Evolutionary conservation across 2,888 invertebrate genomes (phyloP).

Genomic region (Fragum sueziense): DNA sequence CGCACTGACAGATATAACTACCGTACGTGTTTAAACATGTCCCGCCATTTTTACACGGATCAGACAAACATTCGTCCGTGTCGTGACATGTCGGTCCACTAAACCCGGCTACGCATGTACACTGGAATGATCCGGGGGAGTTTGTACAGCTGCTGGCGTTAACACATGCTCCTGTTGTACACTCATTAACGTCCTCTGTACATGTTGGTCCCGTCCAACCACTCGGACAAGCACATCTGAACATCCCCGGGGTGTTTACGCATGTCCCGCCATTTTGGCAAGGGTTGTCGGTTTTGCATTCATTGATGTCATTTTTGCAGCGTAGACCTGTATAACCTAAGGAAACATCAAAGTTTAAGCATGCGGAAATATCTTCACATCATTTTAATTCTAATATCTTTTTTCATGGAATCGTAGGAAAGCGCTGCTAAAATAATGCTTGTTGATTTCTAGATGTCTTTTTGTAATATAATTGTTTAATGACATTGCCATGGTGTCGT

Average conservation of each 20-base stretch:
- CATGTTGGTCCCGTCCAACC: slow-evolving; percentile 6
- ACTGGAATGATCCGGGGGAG: neutral
- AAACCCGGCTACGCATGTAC: neutral
- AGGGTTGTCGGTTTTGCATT: neutral
- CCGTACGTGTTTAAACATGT: slow-evolving; percentile 4
- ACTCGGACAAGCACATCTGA: neutral
- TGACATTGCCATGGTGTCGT: no score
- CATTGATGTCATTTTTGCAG: neutral
- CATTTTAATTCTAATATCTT: no score
- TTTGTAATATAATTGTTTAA: no score
- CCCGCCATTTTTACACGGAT: slow-evolving; percentile 6
- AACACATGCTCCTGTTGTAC: neutral
- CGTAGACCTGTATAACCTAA: neutral
- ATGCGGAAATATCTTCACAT: no score
- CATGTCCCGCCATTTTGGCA: neutral
- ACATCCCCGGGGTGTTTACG: neutral
- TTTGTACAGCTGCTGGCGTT: neutral
- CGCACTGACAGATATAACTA: neutral
- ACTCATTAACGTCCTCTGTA: slow-evolving; percentile 4
- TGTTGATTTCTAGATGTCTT: no score
- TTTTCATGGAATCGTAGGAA: no score
- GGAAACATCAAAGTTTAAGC: no score
- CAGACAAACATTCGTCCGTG: neutral
- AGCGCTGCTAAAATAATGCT: no score
- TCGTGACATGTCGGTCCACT: neutral